Base-by-base conservation (phyloP, 2,113 vertebrate species). In the Anhinga rufa region DNA sequence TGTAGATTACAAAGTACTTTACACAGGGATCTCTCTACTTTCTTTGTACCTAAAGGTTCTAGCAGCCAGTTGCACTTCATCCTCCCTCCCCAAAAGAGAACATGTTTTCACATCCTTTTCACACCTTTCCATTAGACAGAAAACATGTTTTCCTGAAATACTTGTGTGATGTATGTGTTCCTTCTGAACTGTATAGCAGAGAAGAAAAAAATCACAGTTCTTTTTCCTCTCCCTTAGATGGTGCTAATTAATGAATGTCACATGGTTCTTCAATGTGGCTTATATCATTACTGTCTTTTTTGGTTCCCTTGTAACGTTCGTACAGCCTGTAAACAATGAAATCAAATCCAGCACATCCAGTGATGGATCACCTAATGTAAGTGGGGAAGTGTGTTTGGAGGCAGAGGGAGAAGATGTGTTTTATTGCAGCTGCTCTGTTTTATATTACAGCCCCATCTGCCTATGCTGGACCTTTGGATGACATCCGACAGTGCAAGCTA, bases 371-470 rank as follows among this genome's bases (percentile, higher is more conserved):
- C 44, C 48, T 66, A 51, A 46, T 55, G n/a, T 54, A 79, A 82
- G 19, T 5, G 28, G 38, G 10, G 15, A 58, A 82, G 46, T 8
- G 12, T 68, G 24, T 36, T 69, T 17, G 31, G 24, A 68, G 17
- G 9, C 44, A 75, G 13, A 7, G 22, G 6, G 17, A 71, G 66
- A 87, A 68, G 52, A 78, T 7, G 14, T 34, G 12, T 52, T 92
- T 93, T 66, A 77, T 46, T 66, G n/a, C 49, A 82, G 40, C 22
- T 77, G 46, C 25, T 91, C 84, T 92, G 81, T 85, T 91, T 91
- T 74, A 48, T 89, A 58, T 74, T 82, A 82, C 62, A 93, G 18
- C 13, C 46, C 66, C 89, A 95, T 95, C 92, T 92, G 92, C 70
- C 74, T 57, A 4, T 61, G 38, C 70, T 91, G 87, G 70, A 92